Evolutionary conservation across 64 coral and sea anemone genomes (phyloP).

Genomic region (Actinia tenebrosa): DNA sequence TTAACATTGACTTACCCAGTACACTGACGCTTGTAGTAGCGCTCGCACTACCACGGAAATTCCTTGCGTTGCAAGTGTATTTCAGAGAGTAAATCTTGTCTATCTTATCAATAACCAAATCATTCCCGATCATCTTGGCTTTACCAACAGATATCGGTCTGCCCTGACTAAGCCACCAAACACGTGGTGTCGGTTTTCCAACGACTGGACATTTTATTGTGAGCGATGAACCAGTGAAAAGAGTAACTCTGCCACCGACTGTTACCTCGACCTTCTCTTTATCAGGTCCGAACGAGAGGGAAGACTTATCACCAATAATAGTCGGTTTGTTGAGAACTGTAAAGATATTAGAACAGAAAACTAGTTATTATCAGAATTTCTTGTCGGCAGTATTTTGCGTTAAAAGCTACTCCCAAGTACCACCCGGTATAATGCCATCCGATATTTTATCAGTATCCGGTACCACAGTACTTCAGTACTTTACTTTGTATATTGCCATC

Average conservation of each 20-base stretch:
- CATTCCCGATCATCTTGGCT: conserved; percentile 53
- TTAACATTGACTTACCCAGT: conserved; percentile 29
- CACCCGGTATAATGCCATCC: too few relatives aligned
- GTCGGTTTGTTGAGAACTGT: conserved; percentile 10
- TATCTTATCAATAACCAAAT: conserved; percentile 56
- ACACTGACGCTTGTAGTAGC: conserved; percentile 43
- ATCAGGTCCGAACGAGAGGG: conserved; percentile 43
- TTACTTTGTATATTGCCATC: too few relatives aligned
- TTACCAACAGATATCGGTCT: conserved; percentile 63
- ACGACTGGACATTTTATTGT: conserved; percentile 66
- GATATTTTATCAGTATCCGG: too few relatives aligned
- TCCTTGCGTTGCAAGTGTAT: conserved; percentile 55
- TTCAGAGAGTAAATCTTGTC: conserved; percentile 61
- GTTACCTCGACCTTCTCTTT: conserved; percentile 56
- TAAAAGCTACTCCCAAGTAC: too few relatives aligned
- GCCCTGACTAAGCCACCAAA: conserved; percentile 54
- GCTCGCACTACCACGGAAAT: conserved; percentile 4
- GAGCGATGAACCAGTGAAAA: conserved; percentile 53
- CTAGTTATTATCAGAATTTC: too few relatives aligned
- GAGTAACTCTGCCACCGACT: conserved; percentile 52
- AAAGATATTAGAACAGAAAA: background rate
- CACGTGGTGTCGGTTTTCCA: background rate
- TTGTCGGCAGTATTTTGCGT: too few relatives aligned
- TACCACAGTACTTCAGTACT: too few relatives aligned
- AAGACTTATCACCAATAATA: conserved; percentile 41